phyloP scores from a whole-genome alignment of 2,888 invertebrate species.

The Chromoteleia sp. region DNA sequence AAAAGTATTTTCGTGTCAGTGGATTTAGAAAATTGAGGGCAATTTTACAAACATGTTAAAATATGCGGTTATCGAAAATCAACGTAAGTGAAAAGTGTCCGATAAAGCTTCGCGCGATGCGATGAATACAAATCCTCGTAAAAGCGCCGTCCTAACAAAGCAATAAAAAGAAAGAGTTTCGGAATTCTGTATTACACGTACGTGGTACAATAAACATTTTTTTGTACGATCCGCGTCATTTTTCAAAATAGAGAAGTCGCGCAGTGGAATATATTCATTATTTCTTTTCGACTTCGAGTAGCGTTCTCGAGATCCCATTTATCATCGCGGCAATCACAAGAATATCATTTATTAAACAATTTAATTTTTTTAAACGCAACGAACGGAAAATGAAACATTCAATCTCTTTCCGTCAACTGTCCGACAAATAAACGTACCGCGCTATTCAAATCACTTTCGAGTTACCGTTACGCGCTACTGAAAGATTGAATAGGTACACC shows the following conservation, averaged over 20 bases:
- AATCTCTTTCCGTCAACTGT: constrained; percentile 33
- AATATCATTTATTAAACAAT: constrained; percentile 25
- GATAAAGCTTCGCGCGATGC: constrained; percentile 22
- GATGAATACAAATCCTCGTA: constrained; percentile 24
- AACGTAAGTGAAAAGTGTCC: constrained; percentile 45
- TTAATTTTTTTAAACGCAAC: constrained; percentile 1
- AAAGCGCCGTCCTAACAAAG: neutral
- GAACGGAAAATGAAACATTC: constrained; percentile 10
- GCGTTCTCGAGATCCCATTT: constrained; percentile 16
- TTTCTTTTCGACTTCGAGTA: constrained; percentile 3
- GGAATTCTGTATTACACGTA: constrained; percentile 10
- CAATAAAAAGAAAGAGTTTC: constrained; percentile 31
- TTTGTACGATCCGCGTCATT: neutral
- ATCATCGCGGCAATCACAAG: neutral
- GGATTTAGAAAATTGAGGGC: constrained; percentile 59
- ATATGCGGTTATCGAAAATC: constrained; percentile 49
- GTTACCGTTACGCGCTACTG: constrained; percentile 48
- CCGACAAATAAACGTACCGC: constrained; percentile 38
- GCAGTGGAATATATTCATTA: constrained; percentile 10
- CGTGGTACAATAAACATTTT: constrained; percentile 4
- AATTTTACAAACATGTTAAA: constrained; percentile 58
- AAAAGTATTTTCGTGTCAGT: constrained; percentile 63
- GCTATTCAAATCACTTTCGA: constrained; percentile 28
- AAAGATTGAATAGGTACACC: constrained; percentile 43
- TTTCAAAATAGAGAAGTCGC: constrained; percentile 1